Evolutionary conservation across 2,113 vertebrate genomes (phyloP).

Genomic region (Gallinago media): DNA sequence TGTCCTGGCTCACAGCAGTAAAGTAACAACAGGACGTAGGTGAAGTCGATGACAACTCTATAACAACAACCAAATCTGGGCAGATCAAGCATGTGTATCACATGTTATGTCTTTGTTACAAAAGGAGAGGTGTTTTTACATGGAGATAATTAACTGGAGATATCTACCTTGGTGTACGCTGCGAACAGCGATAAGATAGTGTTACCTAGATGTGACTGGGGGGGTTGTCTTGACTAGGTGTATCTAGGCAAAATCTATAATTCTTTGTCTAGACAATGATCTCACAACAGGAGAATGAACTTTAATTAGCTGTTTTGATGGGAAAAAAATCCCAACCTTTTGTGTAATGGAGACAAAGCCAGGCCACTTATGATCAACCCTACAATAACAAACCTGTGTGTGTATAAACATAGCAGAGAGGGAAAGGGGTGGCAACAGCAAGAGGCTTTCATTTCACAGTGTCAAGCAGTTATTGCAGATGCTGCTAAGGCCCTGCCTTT

Average conservation of each 20-base stretch:
- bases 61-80: not conserved
- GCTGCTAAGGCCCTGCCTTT: not conserved
- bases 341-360: constrained; percentile 47
- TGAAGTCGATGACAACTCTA: not conserved
- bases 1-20: not conserved
- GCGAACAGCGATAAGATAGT: not conserved
- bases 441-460: not conserved
- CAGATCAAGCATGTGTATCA: not conserved
- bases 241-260: constrained; percentile 47
- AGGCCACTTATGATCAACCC: constrained; percentile 1
- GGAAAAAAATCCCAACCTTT: not conserved
- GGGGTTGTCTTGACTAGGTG: not conserved
- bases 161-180: not conserved
- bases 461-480: not conserved
- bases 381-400: constrained; percentile 28
- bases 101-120: not conserved
- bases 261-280: constrained; percentile 67
- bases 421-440: not conserved
- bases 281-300: constrained; percentile 45
- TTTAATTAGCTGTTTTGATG: constrained; percentile 39
- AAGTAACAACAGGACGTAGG: not conserved
- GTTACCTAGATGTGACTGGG: constrained; percentile 1
- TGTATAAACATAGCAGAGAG: not conserved
- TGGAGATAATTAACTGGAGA: not conserved
- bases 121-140: constrained; percentile 9